These are phyloP conservation scores for Melopsittacus undulatus DNA, from an alignment of 2,797 vertebrate genomes.

Conservation along the genomic window DNA sequence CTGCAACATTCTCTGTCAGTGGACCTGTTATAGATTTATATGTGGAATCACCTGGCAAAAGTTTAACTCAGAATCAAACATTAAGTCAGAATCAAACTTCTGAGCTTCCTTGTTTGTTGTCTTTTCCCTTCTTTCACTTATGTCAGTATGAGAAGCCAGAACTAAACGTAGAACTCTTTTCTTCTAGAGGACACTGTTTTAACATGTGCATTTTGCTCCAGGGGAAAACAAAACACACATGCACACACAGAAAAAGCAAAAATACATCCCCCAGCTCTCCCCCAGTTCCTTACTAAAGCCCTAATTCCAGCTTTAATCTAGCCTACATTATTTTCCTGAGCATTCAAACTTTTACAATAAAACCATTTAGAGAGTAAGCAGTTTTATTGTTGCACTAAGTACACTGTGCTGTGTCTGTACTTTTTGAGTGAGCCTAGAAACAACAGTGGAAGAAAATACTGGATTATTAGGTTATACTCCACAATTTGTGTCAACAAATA, in stretches of 20 bases:
- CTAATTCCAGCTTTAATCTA: slow-evolving; percentile 44
- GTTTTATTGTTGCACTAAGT: slow-evolving; percentile 14
- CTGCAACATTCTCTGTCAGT: background rate
- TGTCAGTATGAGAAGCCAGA: background rate
- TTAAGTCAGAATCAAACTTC: background rate
- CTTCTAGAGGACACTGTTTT: background rate
- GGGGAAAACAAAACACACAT: fast-evolving
- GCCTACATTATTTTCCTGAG: slow-evolving; percentile 17
- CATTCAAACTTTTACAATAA: slow-evolving; percentile 35
- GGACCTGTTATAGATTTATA: background rate
- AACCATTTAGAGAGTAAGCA: slow-evolving; percentile 36
- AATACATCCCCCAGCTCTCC: background rate
- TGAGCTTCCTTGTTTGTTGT: background rate
- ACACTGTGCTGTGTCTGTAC: background rate
- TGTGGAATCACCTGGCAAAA: background rate
- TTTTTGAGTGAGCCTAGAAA: background rate
- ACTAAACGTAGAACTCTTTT: background rate
- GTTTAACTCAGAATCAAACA: background rate
- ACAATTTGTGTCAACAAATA: slow-evolving; percentile 61
- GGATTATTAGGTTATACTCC: slow-evolving; percentile 39
- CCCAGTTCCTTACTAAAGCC: background rate
- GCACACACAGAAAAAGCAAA: background rate
- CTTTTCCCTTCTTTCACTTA: background rate
- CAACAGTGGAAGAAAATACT: slow-evolving; percentile 25
- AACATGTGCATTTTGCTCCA: background rate